These are phyloP conservation scores for Deilephila elpenor DNA, from an alignment of 2,888 invertebrate genomes.

Conservation along the genomic window DNA sequence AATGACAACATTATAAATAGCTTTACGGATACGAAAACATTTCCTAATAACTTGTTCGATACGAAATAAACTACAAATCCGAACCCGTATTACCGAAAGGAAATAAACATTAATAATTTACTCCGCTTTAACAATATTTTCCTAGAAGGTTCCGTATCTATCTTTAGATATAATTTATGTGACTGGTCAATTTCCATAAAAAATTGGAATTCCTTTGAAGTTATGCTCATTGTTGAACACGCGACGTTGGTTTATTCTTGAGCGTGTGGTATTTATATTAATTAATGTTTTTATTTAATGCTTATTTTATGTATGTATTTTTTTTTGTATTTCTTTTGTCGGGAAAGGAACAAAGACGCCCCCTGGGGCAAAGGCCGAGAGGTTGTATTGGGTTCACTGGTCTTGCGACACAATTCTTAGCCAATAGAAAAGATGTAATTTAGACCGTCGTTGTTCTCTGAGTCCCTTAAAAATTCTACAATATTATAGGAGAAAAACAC, in stretches of 20 bases:
- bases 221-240: not conserved
- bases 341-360: too few species aligned
- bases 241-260: not conserved
- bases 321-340: too few species aligned
- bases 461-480: too few species aligned
- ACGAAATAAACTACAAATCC: conserved; percentile 29
- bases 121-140: conserved; percentile 31
- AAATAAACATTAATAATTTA: conserved; percentile 29
- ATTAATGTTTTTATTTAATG: not conserved
- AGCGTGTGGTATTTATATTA: not conserved
- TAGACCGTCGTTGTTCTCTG: too few species aligned
- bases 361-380: too few species aligned
- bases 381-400: too few species aligned
- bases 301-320: not conserved
- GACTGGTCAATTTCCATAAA: conserved; percentile 3
- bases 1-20: conserved; percentile 23
- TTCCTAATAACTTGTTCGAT: conserved; percentile 13
- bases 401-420: too few species aligned
- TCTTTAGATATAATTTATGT: conserved; percentile 1
- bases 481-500: too few species aligned
- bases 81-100: conserved; percentile 30
- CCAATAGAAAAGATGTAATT: too few species aligned
- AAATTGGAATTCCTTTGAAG: conserved; percentile 2
- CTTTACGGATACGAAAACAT: conserved; percentile 14
- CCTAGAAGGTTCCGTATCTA: conserved; percentile 24